Evolutionary conservation across 1,140 invertebrate species (phyloP), one percentile per base, ranked within the genome.

Genomic region (Brachionus sp.): DNA sequence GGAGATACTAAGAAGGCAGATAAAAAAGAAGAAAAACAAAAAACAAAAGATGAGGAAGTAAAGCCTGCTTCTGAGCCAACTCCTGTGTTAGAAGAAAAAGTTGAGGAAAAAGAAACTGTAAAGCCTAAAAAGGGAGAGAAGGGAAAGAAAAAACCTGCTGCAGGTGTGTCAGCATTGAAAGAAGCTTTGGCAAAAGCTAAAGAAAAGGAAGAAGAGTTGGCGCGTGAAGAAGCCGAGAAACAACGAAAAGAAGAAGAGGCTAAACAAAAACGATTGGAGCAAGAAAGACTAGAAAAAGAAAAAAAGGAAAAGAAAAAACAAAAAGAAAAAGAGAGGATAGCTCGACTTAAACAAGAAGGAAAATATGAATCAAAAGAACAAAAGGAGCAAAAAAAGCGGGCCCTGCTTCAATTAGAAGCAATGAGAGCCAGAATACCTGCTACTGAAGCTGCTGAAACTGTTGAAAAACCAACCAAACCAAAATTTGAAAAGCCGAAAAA

Each of bases 241-340:
- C 86, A 92, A 25, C 89, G 92, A 84, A 91, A 90, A 84, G 93
- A 95, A 88, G 94, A 95, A 88, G 86, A 87, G 77, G 86, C 86
- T 78, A 85, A 84, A 53, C 66, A 84, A 78, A 39, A 64, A 73
- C 77, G 85, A 50, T 57, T 83, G 77, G 80, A 84, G 70, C 70
- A 90, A 87, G 87, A 87, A 86, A 84, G 85, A 42, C 19, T 87
- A 16, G 87, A 95, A 95, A 88, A 89, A 84, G 87, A 90, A 85
- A 91, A 92, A 77, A 96, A 95, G 87, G 93, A 96, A 85, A 92
- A 92, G 84, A 95, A 95, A 87, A 98, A 98, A 87, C 92, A 94
- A 85, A 96, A 96, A 86, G 95, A 98, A 90, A 97, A 97, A 86
- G 95, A 97, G 86, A 92, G 93, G 83, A 95, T 94, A 88, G 95